phyloP scores from a whole-genome alignment of 2,113 vertebrate species.

The Tylochromis polylepis region DNA sequence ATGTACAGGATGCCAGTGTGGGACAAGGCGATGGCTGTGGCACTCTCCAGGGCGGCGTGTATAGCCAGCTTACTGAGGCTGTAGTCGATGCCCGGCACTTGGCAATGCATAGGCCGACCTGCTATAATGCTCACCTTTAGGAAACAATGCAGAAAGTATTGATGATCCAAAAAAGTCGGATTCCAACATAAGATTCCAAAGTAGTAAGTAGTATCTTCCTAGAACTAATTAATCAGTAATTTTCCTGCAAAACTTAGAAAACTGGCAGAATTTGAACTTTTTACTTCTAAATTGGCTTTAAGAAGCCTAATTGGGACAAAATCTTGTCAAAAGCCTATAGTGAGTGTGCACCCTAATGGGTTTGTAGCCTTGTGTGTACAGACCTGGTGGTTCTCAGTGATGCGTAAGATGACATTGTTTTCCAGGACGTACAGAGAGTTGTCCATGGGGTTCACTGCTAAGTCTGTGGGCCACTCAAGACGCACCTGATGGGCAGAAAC shows the following conservation, averaged over 20 bases:
- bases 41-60: conserved; percentile 94
- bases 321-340: conserved; percentile 27
- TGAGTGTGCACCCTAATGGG: conserved; percentile 4
- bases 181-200: neutral
- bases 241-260: conserved; percentile 24
- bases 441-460: conserved; percentile 98
- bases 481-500: conserved; percentile 79
- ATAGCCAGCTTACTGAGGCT: conserved; percentile 98
- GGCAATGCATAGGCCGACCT: conserved; percentile 97
- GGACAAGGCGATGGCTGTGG: conserved; percentile 94
- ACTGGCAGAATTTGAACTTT: conserved; percentile 5
- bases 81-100: conserved; percentile 98
- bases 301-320: conserved; percentile 49
- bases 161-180: neutral
- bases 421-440: conserved; percentile 97
- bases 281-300: conserved; percentile 38
- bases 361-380: conserved; percentile 17
- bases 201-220: neutral
- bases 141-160: neutral
- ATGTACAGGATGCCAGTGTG: conserved; percentile 95
- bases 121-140: conserved; percentile 97
- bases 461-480: conserved; percentile 97
- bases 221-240: conserved; percentile 35
- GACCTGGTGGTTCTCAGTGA: conserved; percentile 99
- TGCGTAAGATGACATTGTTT: conserved; percentile 97